Evolutionary conservation across 1,140 invertebrate species (phyloP), one percentile per base, ranked within the genome.

Genomic region (Bactericera cockerelli): DNA sequence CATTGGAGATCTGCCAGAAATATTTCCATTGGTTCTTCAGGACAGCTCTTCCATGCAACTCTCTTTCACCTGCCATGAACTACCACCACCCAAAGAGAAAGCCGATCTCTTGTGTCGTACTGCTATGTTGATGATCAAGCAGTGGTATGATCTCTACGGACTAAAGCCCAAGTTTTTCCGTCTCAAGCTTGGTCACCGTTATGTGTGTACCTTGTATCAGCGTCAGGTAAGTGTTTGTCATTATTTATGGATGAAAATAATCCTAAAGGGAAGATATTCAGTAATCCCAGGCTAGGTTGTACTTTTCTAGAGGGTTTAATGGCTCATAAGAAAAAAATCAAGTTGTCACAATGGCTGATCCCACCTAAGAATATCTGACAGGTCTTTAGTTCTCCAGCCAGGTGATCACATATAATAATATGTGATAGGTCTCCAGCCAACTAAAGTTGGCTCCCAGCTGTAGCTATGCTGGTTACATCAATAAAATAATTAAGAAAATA

Each of bases 71-170:
- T 31, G 28, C 13, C 4, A 4, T 13, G 4, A 4, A 6, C 65
- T 81, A 19, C 79, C 79, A 6, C 73, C 72, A 33, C 79, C 79
- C 8, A 68, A 70, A 62, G 36, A 63, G 49, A 71, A 66, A 26
- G 76, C 77, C 1, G 66, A 70, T 54, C 67, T 67, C 26, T 65
- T 81, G 53, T 77, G 75, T 65, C 61, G 68, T 22, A 66, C 67
- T 57, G 67, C 74, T 8, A 63, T 77, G 13, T 67, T 70, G 63
- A 68, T 69, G 8, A 67, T 81, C 14, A 70, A 78, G 59, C 64
- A 70, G 26, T 81, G 79, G 79, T 63, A 74, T 59, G 63, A 70
- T 1, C 70, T 72, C 33, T 81, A 70, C 72, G 73, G 74, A 16
- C 57, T 10, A 6, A 49, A 49, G 22, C 42, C 42, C 8, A 49